Evolutionary conservation across 2,113 vertebrate genomes (phyloP).

Genomic region (Calypte anna): DNA sequence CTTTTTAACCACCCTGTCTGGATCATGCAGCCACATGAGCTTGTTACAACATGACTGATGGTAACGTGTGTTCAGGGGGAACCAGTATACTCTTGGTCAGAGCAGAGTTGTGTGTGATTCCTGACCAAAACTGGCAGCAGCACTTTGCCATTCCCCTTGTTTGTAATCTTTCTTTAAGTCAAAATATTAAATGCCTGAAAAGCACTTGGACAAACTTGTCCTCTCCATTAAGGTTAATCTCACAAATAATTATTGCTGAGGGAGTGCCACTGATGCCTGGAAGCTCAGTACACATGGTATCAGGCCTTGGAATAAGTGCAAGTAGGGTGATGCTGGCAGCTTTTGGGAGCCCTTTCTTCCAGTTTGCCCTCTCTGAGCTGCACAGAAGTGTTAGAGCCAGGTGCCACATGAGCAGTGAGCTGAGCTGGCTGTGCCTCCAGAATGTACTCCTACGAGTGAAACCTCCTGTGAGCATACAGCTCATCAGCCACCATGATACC

Average conservation of each 20-base stretch:
- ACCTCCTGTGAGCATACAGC: accelerated
- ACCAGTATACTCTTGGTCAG: not conserved
- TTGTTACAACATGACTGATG: not conserved
- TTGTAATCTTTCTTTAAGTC: not conserved
- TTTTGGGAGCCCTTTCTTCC: not conserved
- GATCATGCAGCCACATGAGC: not conserved
- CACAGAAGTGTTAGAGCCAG: not conserved
- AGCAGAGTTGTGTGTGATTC: not conserved
- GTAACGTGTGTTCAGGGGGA: not conserved
- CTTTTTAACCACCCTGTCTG: not conserved
- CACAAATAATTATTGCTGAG: not conserved
- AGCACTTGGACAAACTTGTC: not conserved
- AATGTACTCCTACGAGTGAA: not conserved
- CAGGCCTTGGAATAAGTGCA: not conserved
- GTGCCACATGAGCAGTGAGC: not conserved
- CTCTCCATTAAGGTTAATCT: not conserved
- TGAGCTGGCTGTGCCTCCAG: not conserved
- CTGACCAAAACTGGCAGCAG: not conserved
- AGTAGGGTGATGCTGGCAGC: accelerated
- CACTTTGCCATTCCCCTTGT: not conserved
- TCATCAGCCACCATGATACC: not conserved
- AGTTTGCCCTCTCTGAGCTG: not conserved
- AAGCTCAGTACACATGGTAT: not conserved
- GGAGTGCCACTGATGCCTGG: not conserved
- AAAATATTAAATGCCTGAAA: not conserved